Conservation (phyloP, 1,140 invertebrate genomes). For the Eubasilissa regina region DNA sequence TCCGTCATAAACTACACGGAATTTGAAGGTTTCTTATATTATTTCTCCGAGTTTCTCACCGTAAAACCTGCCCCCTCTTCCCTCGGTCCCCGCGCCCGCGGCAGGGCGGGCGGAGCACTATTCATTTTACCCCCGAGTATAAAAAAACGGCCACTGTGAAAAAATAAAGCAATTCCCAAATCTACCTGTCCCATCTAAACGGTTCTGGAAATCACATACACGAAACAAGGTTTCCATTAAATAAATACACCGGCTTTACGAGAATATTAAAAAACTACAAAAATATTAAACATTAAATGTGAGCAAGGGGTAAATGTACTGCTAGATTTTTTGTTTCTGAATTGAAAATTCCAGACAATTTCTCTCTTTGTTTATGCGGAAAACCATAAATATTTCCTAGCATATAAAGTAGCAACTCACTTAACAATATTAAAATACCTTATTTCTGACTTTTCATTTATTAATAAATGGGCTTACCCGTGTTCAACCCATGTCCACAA, state of each 20-base stretch:
- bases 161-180: constrained; percentile 53
- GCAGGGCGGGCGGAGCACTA: constrained; percentile 35
- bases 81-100: constrained; percentile 39
- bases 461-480: too few species aligned
- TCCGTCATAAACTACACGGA: constrained; percentile 56
- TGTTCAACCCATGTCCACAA: too few species aligned
- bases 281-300: too few species aligned
- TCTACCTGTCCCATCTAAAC: constrained; percentile 59
- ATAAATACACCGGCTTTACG: constrained; percentile 20
- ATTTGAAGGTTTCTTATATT: constrained; percentile 47
- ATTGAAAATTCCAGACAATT: too few species aligned
- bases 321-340: too few species aligned
- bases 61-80: constrained; percentile 47
- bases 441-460: too few species aligned
- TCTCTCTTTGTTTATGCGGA: too few species aligned
- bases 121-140: constrained; percentile 39
- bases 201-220: constrained; percentile 40
- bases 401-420: too few species aligned
- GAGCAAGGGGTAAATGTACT: too few species aligned
- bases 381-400: too few species aligned
- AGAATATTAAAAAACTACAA: too few species aligned
- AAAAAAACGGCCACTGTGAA: constrained; percentile 53
- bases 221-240: constrained; percentile 20
- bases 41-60: constrained; percentile 39
- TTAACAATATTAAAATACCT: too few species aligned